Evolutionary conservation across 1,140 invertebrate genomes (phyloP), one percentile per base, ranked within the genome.

Genomic region (Centruroides sculpturatus): DNA sequence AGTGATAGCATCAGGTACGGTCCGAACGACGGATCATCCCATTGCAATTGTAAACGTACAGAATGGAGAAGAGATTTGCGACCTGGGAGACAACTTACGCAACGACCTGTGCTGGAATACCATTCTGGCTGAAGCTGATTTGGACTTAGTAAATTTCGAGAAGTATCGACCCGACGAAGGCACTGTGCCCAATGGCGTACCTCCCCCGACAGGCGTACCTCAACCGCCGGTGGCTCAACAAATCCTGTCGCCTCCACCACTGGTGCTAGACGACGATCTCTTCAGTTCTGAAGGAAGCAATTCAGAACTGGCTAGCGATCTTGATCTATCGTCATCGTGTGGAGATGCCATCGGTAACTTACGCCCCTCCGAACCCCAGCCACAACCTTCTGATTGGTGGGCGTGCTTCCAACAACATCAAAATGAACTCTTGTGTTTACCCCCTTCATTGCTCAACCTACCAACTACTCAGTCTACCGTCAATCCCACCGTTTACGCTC

Each of bases 91-190:
- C 8, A 41, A 41, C 41, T 8, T 41, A 8, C 41, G 41, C 8
- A 61, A 46, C 12, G 74, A 76, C 60, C 71, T 76, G 56, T 77
- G 70, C 68, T 77, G 73, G 75, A 76, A 74, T 48, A 67, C 74
- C n/a, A 70, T 78, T 34, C 66, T 78, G n/a, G 74, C 66, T 10
- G 69, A 73, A 60, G 74, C 76, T 52, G 74, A 77, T 58, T 53
- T 68, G 9, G 67, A 68, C 48, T 47, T 68, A 49, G 74, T 77
- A 36, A 73, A 75, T 57, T 73, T 77, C 51, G 72, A 69, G 52
- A 65, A 60, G 34, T 64, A 64, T 11, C 12, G 62, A 9, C 65
- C 51, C 8, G 65, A 63, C 55, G 41, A 41, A 8, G 41, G 5
- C 8, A 8, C 5, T 8, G 8, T 8, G 41, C 5, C 52, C 8